Evolutionary conservation across 2,113 vertebrate genomes (phyloP).

Genomic region (Aphyosemion australe): DNA sequence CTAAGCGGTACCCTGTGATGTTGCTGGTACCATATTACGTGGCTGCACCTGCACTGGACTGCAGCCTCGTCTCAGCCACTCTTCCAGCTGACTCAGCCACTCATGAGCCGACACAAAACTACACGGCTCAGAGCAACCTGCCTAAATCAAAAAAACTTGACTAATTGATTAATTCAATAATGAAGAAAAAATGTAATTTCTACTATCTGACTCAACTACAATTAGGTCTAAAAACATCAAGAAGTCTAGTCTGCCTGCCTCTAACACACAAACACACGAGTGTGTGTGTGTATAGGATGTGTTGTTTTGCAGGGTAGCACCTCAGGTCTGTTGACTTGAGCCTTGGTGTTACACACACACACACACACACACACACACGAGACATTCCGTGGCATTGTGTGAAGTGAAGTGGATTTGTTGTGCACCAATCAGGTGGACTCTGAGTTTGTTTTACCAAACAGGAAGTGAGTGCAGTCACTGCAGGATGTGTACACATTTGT

Average conservation of each 20-base stretch:
- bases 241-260: slow-evolving; percentile 5
- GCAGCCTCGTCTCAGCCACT: too few species aligned
- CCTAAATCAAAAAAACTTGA: neutral
- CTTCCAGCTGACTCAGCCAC: too few species aligned
- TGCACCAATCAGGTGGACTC: too few species aligned
- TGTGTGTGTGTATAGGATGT: slow-evolving; percentile 32
- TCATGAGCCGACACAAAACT: too few species aligned
- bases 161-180: too few species aligned
- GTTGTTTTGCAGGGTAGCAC: slow-evolving; percentile 46
- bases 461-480: neutral
- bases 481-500: neutral
- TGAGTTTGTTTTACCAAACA: slow-evolving; percentile 11
- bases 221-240: too few species aligned
- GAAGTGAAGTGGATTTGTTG: slow-evolving; percentile 40
- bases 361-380: slow-evolving; percentile 2
- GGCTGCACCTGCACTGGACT: too few species aligned
- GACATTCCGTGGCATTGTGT: slow-evolving; percentile 67
- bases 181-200: too few species aligned
- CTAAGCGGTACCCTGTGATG: too few species aligned
- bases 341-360: slow-evolving; percentile 38
- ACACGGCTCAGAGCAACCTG: too few species aligned
- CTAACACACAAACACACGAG: slow-evolving; percentile 46
- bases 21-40: too few species aligned
- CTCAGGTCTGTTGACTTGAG: slow-evolving; percentile 57
- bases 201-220: too few species aligned